Percentiles rank a stretch among this genome's conserved stretches.
Evolutionary conservation across 2,797 vertebrate species (phyloP).

Genomic region (Acrocephalus scirpaceus): DNA sequence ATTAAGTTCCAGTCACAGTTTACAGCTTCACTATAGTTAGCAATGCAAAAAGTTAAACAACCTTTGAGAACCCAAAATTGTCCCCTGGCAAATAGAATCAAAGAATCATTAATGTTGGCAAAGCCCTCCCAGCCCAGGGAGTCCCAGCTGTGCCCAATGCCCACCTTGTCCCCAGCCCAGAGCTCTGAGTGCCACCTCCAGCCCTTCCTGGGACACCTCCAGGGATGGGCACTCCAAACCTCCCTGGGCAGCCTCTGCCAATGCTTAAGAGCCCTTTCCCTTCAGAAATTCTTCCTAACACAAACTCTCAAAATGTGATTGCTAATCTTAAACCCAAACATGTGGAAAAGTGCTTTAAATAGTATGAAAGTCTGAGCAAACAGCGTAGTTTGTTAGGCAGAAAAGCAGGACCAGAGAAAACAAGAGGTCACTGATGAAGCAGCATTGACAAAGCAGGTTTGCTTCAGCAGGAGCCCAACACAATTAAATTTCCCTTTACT

Average conservation of each 20-base stretch:
- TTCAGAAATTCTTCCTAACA: background rate
- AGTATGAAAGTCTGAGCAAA: too few relatives aligned
- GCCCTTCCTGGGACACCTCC: background rate
- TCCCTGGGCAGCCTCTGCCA: background rate
- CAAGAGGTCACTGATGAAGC: background rate
- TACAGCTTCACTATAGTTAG: background rate
- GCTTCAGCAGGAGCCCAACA: background rate
- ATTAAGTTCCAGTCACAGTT: background rate
- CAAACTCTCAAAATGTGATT: background rate
- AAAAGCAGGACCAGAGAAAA: background rate
- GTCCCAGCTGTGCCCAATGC: rapidly evolving
- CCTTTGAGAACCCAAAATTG: background rate
- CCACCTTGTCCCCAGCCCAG: background rate
- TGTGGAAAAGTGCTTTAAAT: background rate
- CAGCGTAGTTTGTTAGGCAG: background rate
- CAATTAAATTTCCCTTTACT: background rate
- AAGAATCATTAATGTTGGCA: background rate
- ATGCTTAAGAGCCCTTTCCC: too few relatives aligned
- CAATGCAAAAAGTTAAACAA: background rate
- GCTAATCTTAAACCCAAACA: background rate
- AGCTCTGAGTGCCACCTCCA: background rate
- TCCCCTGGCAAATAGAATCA: background rate
- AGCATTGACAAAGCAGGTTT: background rate
- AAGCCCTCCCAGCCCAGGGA: rapidly evolving
- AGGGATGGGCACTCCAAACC: background rate